These are phyloP conservation scores for Scaptomyza graminum DNA, from an alignment of 1,140 invertebrate species.

Conservation along the genomic window DNA sequence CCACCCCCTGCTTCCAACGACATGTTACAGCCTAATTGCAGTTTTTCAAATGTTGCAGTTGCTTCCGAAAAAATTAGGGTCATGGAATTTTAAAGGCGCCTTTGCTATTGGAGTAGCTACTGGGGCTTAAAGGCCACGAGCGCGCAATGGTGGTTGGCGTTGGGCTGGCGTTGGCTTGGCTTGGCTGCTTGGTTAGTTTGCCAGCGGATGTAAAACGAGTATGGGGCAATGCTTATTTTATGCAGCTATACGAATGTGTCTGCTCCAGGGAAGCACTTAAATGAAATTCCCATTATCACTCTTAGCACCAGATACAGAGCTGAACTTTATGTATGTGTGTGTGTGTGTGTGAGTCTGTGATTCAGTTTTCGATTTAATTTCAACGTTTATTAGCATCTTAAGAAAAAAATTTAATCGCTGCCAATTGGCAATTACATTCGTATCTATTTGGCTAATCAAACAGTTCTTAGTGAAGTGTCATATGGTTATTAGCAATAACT, in stretches of 20 bases:
- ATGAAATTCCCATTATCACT: slow-evolving; percentile 16
- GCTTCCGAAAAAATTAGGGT: slow-evolving; percentile 68
- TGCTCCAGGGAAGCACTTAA: slow-evolving; percentile 35
- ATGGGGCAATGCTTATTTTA: slow-evolving; percentile 22
- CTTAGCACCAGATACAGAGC: background rate
- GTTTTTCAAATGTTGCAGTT: slow-evolving; percentile 63
- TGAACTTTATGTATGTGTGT: background rate
- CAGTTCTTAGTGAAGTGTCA: slow-evolving; percentile 19
- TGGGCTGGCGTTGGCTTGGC: background rate
- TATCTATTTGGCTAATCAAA: slow-evolving; percentile 3
- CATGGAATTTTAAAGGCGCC: slow-evolving; percentile 55
- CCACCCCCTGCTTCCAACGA: slow-evolving; percentile 1
- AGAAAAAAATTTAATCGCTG: slow-evolving; percentile 7
- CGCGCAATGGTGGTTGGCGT: slow-evolving; percentile 3
- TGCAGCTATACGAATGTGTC: slow-evolving; percentile 19
- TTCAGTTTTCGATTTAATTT: slow-evolving; percentile 2
- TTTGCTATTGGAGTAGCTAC: slow-evolving; percentile 28
- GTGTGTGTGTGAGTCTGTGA: background rate
- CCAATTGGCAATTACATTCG: background rate
- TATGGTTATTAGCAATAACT: slow-evolving; percentile 14
- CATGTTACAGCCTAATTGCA: slow-evolving; percentile 61
- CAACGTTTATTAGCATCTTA: slow-evolving; percentile 10
- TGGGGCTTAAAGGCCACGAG: slow-evolving; percentile 16
- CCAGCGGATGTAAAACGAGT: slow-evolving; percentile 28
- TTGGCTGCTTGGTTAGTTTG: background rate